phyloP scores from a whole-genome alignment of 2,888 invertebrate species.

The Apotomis turbidana region DNA sequence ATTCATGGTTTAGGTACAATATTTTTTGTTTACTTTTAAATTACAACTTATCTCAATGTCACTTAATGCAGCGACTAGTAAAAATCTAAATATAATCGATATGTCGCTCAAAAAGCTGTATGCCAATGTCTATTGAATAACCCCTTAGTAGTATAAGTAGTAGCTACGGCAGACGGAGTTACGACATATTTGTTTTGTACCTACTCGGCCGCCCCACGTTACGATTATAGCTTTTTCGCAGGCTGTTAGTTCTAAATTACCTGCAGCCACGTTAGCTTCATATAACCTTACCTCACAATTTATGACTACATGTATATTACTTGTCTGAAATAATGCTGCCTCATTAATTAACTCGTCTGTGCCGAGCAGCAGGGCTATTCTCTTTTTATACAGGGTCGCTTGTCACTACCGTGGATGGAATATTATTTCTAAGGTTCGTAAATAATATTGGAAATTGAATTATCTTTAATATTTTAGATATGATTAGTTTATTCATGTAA shows the following conservation, averaged over 20 bases:
- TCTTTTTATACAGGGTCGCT: too few species aligned
- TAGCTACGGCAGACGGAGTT: background rate
- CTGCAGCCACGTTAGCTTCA: constrained; percentile 1
- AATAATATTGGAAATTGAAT: too few species aligned
- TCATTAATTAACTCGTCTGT: background rate
- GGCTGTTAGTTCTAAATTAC: constrained; percentile 26
- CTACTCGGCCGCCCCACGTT: constrained; percentile 2
- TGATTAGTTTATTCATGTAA: too few species aligned
- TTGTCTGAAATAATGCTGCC: constrained; percentile 11
- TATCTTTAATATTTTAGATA: too few species aligned
- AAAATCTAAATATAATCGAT: too few species aligned
- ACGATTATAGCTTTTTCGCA: constrained; percentile 20
- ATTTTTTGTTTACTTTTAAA: too few species aligned
- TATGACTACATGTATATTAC: constrained; percentile 15
- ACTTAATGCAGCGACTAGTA: too few species aligned
- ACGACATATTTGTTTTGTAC: constrained; percentile 12
- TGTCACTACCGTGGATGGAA: too few species aligned
- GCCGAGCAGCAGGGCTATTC: background rate
- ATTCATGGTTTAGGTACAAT: too few species aligned
- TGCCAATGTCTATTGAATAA: too few species aligned
- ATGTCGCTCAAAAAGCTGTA: background rate
- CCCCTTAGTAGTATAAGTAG: background rate
- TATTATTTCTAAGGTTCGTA: too few species aligned
- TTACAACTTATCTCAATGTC: too few species aligned
- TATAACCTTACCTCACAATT: constrained; percentile 11